phyloP scores from a whole-genome alignment of 2,888 invertebrate species.

The Acanthacorydalis orientalis region DNA sequence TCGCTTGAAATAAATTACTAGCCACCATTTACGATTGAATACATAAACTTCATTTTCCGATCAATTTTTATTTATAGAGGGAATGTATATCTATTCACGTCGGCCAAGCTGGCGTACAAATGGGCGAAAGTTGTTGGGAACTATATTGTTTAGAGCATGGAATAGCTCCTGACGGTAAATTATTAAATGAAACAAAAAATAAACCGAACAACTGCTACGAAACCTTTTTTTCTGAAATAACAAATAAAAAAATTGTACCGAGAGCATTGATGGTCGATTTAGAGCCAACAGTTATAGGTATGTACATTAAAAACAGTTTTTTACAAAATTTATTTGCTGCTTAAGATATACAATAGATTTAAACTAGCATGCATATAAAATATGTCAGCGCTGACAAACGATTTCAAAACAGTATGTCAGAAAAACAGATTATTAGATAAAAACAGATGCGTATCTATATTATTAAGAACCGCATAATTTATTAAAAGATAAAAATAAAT shows the following conservation, averaged over 20 bases:
- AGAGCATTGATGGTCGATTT: conserved; percentile 75
- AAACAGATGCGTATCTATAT: no score
- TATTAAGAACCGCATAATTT: no score
- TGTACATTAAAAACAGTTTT: conserved; percentile 12
- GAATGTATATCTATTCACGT: conserved; percentile 78
- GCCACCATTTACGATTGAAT: no score
- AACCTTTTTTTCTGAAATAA: conserved; percentile 73
- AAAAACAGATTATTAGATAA: no score
- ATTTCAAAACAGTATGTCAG: no score
- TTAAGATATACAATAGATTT: no score
- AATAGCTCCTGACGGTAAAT: conserved; percentile 61
- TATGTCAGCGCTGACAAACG: no score
- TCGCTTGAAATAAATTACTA: no score
- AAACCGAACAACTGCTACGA: conserved; percentile 38
- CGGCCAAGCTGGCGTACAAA: conserved; percentile 74
- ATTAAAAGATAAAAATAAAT: no score
- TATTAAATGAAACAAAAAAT: conserved; percentile 32
- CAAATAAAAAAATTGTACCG: conserved; percentile 76
- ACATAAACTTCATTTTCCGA: no score
- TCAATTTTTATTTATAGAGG: conserved; percentile 35
- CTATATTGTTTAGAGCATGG: conserved; percentile 69
- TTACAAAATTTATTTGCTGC: neutral
- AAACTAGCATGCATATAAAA: no score
- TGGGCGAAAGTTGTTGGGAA: conserved; percentile 75
- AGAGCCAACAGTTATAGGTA: conserved; percentile 76